These are phyloP conservation scores for Eulemur macaco DNA, from an alignment of 2,113 vertebrate genomes.

Conservation along the genomic window DNA sequence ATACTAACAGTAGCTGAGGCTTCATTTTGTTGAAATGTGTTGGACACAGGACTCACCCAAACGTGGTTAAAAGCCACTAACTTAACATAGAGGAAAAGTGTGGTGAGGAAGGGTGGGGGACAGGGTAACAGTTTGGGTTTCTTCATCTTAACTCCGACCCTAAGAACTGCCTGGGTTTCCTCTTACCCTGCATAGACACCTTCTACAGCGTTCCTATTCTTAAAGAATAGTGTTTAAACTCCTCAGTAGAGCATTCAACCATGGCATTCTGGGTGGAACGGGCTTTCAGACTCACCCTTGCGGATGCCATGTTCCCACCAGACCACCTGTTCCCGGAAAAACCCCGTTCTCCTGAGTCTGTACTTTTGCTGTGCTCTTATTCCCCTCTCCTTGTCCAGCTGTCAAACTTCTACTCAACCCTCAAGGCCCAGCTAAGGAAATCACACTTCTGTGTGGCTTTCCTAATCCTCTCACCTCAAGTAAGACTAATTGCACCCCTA, in stretches of 20 bases:
- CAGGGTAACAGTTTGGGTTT: background rate
- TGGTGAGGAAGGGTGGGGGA: background rate
- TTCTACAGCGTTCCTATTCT: fast-evolving
- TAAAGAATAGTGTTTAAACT: background rate
- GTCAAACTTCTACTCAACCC: background rate
- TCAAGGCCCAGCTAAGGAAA: background rate
- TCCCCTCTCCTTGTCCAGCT: background rate
- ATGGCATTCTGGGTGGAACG: background rate
- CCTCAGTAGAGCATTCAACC: fast-evolving
- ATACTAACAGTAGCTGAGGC: background rate
- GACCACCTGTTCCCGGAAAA: background rate
- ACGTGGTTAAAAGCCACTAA: background rate
- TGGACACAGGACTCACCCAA: background rate
- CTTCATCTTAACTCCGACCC: too few species aligned
- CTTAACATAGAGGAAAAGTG: background rate
- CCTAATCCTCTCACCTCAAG: background rate
- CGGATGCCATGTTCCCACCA: fast-evolving
- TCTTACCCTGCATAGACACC: background rate
- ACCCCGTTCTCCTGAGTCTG: background rate
- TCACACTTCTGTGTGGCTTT: background rate
- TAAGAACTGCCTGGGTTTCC: background rate
- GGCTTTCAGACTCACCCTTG: background rate
- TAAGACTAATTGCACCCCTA: background rate
- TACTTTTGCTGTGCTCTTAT: background rate
- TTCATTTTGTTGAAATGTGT: background rate